Conservation (phyloP, 2,797 vertebrate genomes). For the Sebastes kiyomatsui region DNA sequence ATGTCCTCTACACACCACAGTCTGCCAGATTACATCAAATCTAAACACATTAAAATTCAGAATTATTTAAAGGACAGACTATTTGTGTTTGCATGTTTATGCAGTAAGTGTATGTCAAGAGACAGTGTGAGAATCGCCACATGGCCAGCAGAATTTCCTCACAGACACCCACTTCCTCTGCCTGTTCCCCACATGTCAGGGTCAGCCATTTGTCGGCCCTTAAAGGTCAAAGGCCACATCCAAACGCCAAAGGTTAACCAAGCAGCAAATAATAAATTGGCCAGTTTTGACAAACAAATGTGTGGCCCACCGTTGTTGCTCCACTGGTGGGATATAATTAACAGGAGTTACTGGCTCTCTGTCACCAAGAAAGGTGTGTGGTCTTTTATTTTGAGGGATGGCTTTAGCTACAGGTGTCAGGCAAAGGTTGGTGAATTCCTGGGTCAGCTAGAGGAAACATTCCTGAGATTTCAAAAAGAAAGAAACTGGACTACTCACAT, state of each 20-base stretch:
- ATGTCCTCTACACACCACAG: slow-evolving; percentile 9
- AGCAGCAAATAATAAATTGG: slow-evolving; percentile 67
- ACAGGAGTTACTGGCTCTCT: slow-evolving; percentile 10
- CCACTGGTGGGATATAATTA: slow-evolving; percentile 43
- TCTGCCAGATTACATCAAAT: slow-evolving; percentile 16
- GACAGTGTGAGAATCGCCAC: slow-evolving; percentile 26
- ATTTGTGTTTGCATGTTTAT: neutral
- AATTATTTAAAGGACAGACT: neutral
- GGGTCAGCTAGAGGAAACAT: slow-evolving; percentile 14
- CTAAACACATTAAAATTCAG: slow-evolving; percentile 5
- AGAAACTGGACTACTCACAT: neutral
- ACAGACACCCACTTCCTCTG: slow-evolving; percentile 62
- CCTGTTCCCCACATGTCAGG: slow-evolving; percentile 71
- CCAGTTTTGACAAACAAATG: slow-evolving; percentile 60
- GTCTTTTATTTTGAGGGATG: slow-evolving; percentile 53
- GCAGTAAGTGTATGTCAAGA: neutral
- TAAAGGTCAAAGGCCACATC: slow-evolving; percentile 61
- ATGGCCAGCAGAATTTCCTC: slow-evolving; percentile 15
- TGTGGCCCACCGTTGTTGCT: slow-evolving; percentile 1
- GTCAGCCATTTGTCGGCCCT: slow-evolving; percentile 63
- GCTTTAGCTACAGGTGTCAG: slow-evolving; percentile 48
- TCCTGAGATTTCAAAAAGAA: slow-evolving; percentile 11
- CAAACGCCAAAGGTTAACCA: slow-evolving; percentile 66
- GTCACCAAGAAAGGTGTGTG: slow-evolving; percentile 59
- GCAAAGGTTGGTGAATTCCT: slow-evolving; percentile 21